Evolutionary conservation across 2,113 vertebrate species (phyloP).

Genomic region (Xenopus laevis): DNA sequence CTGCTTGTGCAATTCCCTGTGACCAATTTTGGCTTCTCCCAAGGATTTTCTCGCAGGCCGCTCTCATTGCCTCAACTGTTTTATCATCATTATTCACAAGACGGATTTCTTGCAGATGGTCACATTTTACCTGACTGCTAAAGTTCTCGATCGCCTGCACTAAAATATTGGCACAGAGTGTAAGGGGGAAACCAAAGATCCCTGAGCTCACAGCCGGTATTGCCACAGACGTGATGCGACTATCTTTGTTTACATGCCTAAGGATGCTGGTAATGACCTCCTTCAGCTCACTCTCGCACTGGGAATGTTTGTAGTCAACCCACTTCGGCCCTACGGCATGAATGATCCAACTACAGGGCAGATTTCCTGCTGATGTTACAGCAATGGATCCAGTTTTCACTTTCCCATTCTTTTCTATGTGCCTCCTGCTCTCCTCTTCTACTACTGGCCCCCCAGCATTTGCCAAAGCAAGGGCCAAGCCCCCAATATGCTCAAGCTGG

Average conservation of each 20-base stretch:
- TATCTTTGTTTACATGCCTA: accelerated
- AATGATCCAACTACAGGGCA: constrained; percentile 71
- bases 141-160: constrained; percentile 48
- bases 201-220: constrained; percentile 90
- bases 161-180: constrained; percentile 67
- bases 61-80: constrained; percentile 69
- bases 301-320: accelerated
- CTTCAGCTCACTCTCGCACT: constrained; percentile 24
- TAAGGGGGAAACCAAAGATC: constrained; percentile 71
- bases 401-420: accelerated
- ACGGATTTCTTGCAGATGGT: constrained; percentile 59
- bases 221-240: constrained; percentile 63
- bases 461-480: constrained; percentile 72
- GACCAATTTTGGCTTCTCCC: background rate
- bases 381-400: constrained; percentile 55
- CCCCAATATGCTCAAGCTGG: constrained; percentile 55
- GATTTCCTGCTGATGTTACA: constrained; percentile 55
- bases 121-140: constrained; percentile 39
- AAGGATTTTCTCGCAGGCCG: constrained; percentile 55
- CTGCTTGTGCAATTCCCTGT: background rate
- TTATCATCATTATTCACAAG: constrained; percentile 74
- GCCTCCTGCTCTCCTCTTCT: constrained; percentile 44
- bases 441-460: constrained; percentile 69
- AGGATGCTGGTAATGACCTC: constrained; percentile 59
- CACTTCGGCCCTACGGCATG: constrained; percentile 80